Evolutionary conservation across 2,797 vertebrate species (phyloP), one percentile per base, ranked within the genome.

Genomic region (Hephaestus fuliginosus): DNA sequence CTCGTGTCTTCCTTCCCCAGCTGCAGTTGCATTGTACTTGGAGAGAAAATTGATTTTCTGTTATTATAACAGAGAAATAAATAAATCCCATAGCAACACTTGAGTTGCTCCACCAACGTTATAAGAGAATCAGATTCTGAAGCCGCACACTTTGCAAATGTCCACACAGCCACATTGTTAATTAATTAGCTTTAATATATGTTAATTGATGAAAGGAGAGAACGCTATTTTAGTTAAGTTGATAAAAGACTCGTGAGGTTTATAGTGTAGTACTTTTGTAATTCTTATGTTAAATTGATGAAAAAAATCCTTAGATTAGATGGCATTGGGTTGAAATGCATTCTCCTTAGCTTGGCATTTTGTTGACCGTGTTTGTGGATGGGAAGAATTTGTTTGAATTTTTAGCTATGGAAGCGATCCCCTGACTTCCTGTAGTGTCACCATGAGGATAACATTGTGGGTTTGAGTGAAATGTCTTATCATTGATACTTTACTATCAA

Each of bases 31-130:
- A 70, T 71, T 70, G 39, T 49, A 58, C 46, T 57, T 51, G 5
- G 69, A 74, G 22, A 63, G 51, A 62, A 61, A 46, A 70, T 20
- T 55, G 0, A 44, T 60, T 63, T 81, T 46, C 46, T 17, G 33
- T 51, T 70, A 20, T 15, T 60, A 28, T 57, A 69, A 56, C 33
- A 58, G 36, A 36, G 5, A 33, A 33, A 33, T 33, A 33, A 49
- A 67, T 58, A 60, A 61, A 69, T 75, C 22, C 57, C 48, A 57
- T 36, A 68, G 55, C 48, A 66, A 53, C 30, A 71, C 33, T 30
- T 48, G 39, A 65, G 48, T 13, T 73, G 64, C 68, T 76, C 4
- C 20, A 17, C 20, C 10, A 25, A 58, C 36, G 55, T 30, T 11
- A 22, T 28, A 56, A 70, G 1, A 70, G 18, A 44, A 43, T 30